These are phyloP conservation scores for Drosophila histrio DNA, from an alignment of 2,888 invertebrate genomes.

Conservation along the genomic window DNA sequence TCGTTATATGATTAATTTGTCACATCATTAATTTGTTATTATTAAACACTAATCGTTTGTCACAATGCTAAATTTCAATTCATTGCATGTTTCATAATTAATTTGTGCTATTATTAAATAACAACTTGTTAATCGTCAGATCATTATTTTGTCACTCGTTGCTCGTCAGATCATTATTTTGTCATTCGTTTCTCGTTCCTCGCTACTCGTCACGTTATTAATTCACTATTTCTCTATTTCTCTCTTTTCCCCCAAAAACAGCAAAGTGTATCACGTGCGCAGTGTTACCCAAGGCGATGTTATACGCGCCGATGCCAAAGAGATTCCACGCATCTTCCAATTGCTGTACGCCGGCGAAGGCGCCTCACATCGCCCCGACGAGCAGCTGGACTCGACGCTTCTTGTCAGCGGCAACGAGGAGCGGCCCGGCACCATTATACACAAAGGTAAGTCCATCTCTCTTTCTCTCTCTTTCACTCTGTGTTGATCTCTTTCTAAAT, in stretches of 20 bases:
- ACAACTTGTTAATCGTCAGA: not conserved
- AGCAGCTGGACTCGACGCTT: constrained; percentile 86
- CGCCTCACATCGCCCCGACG: constrained; percentile 92
- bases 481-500: not conserved
- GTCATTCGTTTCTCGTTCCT: not conserved
- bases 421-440: constrained; percentile 83
- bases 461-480: not conserved
- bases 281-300: constrained; percentile 99
- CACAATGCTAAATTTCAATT: too few relatives aligned
- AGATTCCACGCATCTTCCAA: constrained; percentile 99
- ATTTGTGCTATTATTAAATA: too few relatives aligned
- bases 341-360: constrained; percentile 98
- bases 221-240: not conserved
- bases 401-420: constrained; percentile 84
- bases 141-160: not conserved
- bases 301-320: constrained; percentile 98
- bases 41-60: not conserved
- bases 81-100: not conserved
- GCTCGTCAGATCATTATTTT: not conserved
- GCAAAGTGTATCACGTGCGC: constrained; percentile 99
- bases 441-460: constrained; percentile 81
- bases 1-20: not conserved
- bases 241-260: constrained; percentile 83
- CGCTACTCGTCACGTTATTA: not conserved
- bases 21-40: not conserved